Conservation (phyloP, 2,797 vertebrate genomes). For the Sebastolobus altivelis region DNA sequence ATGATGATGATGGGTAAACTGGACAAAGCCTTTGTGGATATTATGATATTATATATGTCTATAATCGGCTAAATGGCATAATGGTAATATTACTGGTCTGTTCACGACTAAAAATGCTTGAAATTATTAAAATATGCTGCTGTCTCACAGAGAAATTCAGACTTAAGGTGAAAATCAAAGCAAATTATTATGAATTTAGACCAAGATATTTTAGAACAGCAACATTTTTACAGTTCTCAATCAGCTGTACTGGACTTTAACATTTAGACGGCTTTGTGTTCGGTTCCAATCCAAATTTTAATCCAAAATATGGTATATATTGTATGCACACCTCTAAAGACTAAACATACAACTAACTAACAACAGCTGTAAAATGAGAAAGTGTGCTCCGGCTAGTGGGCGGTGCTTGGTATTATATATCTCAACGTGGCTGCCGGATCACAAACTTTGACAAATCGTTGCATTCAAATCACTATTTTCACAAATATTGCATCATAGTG, state of each 20-base stretch:
- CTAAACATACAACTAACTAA: too few relatives aligned
- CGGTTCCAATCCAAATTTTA: background rate
- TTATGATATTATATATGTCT: constrained; percentile 8
- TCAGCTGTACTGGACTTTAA: background rate
- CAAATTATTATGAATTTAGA: background rate
- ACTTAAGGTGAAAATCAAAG: background rate
- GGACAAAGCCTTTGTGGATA: constrained; percentile 21
- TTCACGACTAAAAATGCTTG: background rate
- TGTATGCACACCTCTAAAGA: background rate
- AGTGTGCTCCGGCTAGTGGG: too few relatives aligned
- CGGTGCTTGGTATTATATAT: too few relatives aligned
- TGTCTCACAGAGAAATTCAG: background rate
- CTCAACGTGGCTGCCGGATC: too few relatives aligned
- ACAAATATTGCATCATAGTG: background rate
- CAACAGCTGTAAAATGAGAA: too few relatives aligned
- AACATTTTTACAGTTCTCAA: background rate
- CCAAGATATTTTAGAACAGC: background rate
- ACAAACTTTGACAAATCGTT: background rate
- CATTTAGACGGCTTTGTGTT: background rate
- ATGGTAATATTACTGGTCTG: constrained; percentile 11
- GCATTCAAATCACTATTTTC: background rate
- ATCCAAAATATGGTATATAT: background rate
- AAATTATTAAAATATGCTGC: background rate
- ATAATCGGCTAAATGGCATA: constrained; percentile 26
- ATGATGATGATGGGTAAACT: constrained; percentile 24